phyloP scores from a whole-genome alignment of 2,113 vertebrate genomes.

The Macroglossus sobrinus region DNA sequence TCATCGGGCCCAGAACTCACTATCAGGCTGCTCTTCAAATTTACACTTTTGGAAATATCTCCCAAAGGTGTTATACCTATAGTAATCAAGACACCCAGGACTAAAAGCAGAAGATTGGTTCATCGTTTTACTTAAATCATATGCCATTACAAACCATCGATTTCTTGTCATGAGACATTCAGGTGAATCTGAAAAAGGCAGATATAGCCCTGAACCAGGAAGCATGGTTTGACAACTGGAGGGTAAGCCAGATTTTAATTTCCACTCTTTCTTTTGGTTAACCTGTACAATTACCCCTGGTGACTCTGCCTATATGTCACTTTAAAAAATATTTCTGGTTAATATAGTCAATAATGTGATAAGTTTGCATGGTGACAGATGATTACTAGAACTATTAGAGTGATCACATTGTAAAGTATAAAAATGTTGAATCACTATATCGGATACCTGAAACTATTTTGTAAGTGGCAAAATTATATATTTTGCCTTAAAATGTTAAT shows the following conservation, averaged over 20 bases:
- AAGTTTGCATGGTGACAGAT: no score
- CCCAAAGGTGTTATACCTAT: not conserved
- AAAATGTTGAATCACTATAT: no score
- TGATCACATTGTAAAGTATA: no score
- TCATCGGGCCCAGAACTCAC: not conserved
- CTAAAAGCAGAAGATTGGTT: not conserved
- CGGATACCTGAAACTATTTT: not conserved
- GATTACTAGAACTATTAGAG: no score
- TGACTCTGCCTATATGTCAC: not conserved
- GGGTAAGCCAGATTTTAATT: not conserved
- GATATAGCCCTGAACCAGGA: not conserved
- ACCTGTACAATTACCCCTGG: not conserved
- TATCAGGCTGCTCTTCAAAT: not conserved
- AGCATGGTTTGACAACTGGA: not conserved
- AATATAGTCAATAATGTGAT: no score
- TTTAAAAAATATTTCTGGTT: not conserved
- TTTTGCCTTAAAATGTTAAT: not conserved
- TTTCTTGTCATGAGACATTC: not conserved
- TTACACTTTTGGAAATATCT: not conserved
- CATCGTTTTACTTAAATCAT: not conserved
- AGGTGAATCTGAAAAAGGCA: not conserved
- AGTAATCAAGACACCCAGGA: not conserved
- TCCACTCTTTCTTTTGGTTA: not conserved
- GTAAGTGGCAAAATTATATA: not conserved
- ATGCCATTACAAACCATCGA: not conserved